A percentile compares a stretch with the other conserved stretches of the same genome.
phyloP scores from a whole-genome alignment of 2,888 invertebrate species.

The Scaptomyza reducta region DNA sequence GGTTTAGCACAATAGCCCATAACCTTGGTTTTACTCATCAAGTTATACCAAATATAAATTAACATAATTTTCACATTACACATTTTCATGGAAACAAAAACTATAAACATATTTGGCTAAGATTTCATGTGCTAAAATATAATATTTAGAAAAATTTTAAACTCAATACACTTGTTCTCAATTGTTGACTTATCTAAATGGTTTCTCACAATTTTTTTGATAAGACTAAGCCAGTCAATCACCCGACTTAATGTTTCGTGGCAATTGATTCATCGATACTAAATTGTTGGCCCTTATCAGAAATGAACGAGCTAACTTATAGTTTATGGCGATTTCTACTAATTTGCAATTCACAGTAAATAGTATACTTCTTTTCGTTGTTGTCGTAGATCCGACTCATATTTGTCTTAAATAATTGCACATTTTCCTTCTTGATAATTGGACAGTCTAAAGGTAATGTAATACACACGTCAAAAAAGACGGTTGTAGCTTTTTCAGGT shows the following conservation, averaged over 20 bases:
- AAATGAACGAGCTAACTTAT: slow-evolving; percentile 7
- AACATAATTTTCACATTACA: slow-evolving; percentile 64
- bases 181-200: slow-evolving; percentile 26
- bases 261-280: slow-evolving; percentile 54
- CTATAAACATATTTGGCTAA: slow-evolving; percentile 3
- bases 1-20: slow-evolving; percentile 1
- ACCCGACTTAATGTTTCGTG: slow-evolving; percentile 35
- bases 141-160: slow-evolving; percentile 1
- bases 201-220: slow-evolving; percentile 22
- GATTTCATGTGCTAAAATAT: neutral
- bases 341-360: slow-evolving; percentile 32
- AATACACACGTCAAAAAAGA: slow-evolving; percentile 9
- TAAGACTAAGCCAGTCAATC: slow-evolving; percentile 34
- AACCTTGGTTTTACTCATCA: slow-evolving; percentile 13
- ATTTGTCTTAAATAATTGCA: no score
- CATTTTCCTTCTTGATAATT: no score
- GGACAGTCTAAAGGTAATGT: no score
- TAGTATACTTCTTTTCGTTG: neutral
- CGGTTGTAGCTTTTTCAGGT: slow-evolving; percentile 24
- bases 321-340: slow-evolving; percentile 14
- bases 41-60: slow-evolving; percentile 44
- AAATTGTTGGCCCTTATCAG: slow-evolving; percentile 24
- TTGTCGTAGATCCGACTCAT: slow-evolving; percentile 18
- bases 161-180: neutral
- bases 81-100: slow-evolving; percentile 28